Base-by-base conservation (phyloP, 2,888 invertebrate species). In the Baronia brevicornis region DNA sequence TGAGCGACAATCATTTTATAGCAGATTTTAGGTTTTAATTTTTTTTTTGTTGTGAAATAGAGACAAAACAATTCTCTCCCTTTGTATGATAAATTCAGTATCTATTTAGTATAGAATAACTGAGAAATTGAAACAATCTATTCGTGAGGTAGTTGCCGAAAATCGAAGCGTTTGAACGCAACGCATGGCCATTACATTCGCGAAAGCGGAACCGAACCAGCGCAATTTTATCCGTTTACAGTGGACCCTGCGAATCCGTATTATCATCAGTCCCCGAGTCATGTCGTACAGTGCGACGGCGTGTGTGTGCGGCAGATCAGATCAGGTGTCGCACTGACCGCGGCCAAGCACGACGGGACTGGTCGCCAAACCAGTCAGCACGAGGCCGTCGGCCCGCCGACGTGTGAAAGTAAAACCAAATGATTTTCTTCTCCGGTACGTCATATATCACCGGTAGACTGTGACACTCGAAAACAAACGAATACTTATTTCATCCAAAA, bases 281-380 rank as follows among this genome's bases (percentile, higher is more conserved):
- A 51, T 60, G 52, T 51, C 47, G 46, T 42, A 47, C 45, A 43
- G 38, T 47, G 44, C 30, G 48, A 48, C 48, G 46, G 52, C 46
- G 54, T 14, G 43, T 74, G 67, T 72, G 75, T 60, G 61, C 50
- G 48, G 46, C 48, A 66, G 74, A 27, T n/a, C n/a, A n/a, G n/a
- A 77, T 82, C 82, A 80, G 80, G 78, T 82, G 80, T 80, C 75
- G 69, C 63, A 64, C 66, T 72, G 75, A 70, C 79, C 75, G 77
- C 64, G 69, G 69, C 44, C 71, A 68, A 70, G 64, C 66, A 62
- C 53, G 52, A 52, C 58, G 49, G 50, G 66, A 79, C 77, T 60
- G 60, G 77, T 78, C 70, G 55, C 46, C 45, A 58, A 65, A 62
- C 61, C 59, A 59, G 60, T 57, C 55, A 53, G 36, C 49, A 44